Conservation (phyloP, 2,888 invertebrate species). For the Nematopogon swammerdamellus region DNA sequence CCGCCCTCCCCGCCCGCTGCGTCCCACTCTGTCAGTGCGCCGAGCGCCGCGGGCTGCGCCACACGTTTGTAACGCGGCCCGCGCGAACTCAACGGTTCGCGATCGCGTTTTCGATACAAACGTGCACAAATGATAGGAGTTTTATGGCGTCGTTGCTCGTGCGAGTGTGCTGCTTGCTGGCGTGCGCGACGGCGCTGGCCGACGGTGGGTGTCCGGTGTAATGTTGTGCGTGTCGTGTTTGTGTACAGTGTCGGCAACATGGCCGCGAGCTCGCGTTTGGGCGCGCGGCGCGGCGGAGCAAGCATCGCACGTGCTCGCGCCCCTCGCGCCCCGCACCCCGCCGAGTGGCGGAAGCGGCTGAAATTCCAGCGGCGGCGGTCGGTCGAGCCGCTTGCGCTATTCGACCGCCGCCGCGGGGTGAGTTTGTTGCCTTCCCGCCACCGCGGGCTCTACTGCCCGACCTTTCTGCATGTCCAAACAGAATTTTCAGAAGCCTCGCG, state of each 20-base stretch:
- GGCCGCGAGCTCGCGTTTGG: conserved; percentile 24
- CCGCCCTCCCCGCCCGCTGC: no score
- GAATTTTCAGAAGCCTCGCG: no score
- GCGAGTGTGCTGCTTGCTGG: conserved; percentile 61
- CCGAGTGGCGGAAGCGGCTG: background rate
- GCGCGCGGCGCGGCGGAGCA: background rate
- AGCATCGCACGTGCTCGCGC: conserved; percentile 3
- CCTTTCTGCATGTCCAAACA: no score
- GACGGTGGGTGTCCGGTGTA: conserved; percentile 26
- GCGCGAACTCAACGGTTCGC: conserved; percentile 29
- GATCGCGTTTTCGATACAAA: conserved; percentile 41
- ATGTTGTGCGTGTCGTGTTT: conserved; percentile 11
- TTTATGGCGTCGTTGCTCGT: conserved; percentile 78
- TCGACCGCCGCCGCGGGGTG: background rate
- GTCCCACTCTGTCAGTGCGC: no score
- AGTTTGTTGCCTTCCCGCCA: no score
- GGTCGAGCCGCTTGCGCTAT: background rate
- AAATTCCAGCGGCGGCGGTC: background rate
- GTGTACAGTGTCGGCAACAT: conserved; percentile 22
- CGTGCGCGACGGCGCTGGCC: conserved; percentile 47
- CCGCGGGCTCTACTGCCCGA: no score
- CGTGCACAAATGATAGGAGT: conserved; percentile 65
- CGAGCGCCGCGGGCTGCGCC: conserved; percentile 21
- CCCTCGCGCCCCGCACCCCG: conserved; percentile 2
- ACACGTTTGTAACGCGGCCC: conserved; percentile 35